These are phyloP conservation scores for Drosophila novamexicana DNA, from an alignment of 1,140 invertebrate genomes.

Conservation along the genomic window DNA sequence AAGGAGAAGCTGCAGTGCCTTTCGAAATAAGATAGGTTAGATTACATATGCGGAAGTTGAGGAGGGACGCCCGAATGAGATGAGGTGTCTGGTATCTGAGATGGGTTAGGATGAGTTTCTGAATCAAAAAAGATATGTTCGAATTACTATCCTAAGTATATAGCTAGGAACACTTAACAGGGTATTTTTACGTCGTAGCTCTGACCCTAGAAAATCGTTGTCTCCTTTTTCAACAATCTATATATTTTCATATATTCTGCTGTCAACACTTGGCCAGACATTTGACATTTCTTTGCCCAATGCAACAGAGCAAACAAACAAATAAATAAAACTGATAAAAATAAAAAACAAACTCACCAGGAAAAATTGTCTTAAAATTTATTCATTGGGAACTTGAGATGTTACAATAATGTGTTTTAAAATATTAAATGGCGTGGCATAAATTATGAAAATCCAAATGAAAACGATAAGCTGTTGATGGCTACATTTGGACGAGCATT, in stretches of 20 bases:
- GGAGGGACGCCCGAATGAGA: too few species aligned
- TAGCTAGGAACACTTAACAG: not conserved
- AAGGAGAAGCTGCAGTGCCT: too few species aligned
- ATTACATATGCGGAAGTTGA: too few species aligned
- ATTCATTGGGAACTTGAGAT: slow-evolving; percentile 49
- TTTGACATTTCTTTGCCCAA: slow-evolving; percentile 47
- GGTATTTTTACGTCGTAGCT: not conserved
- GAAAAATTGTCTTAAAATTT: not conserved
- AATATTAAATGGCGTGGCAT: slow-evolving; percentile 42
- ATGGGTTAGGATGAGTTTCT: too few species aligned
- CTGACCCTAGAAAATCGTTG: not conserved
- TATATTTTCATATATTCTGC: slow-evolving; percentile 22
- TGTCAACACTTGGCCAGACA: slow-evolving; percentile 70
- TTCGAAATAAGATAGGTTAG: too few species aligned
- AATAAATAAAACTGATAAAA: slow-evolving; percentile 73
- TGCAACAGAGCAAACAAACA: slow-evolving; percentile 60
- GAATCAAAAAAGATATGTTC: not conserved
- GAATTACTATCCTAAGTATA: not conserved
- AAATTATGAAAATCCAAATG: slow-evolving; percentile 53
- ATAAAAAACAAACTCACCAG: slow-evolving; percentile 32
- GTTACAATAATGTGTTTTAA: slow-evolving; percentile 63
- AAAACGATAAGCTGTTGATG: slow-evolving; percentile 63
- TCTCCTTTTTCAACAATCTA: slow-evolving; percentile 9
- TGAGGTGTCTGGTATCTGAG: too few species aligned
- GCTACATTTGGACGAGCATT: slow-evolving; percentile 59